phyloP scores from a whole-genome alignment of 2,113 vertebrate genomes.

The Catharus bicknelli region DNA sequence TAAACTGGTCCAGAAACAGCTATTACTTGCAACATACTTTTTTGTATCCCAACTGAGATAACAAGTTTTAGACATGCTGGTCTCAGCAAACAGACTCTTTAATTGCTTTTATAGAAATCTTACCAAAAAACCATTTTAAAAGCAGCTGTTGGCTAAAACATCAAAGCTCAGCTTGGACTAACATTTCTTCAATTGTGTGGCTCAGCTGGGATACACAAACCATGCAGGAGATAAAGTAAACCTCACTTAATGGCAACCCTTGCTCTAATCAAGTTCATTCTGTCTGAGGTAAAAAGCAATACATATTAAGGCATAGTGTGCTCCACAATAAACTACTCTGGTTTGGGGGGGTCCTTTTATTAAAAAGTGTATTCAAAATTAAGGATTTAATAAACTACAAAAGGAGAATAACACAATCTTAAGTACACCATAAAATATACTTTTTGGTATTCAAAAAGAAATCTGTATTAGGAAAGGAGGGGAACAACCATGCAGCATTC shows the following conservation, averaged over 20 bases:
- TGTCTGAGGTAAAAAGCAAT: conserved; percentile 12
- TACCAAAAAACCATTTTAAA: conserved; percentile 41
- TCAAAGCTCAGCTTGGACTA: conserved; percentile 59
- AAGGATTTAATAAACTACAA: conserved; percentile 12
- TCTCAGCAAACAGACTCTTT: conserved; percentile 39
- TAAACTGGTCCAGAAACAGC: conserved; percentile 19
- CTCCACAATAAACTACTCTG: not conserved
- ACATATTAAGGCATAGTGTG: not conserved
- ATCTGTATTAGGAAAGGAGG: not conserved
- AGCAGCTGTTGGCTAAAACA: conserved; percentile 45
- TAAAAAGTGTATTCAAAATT: conserved; percentile 16
- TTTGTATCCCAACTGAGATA: conserved; percentile 36
- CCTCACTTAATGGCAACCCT: conserved; percentile 24
- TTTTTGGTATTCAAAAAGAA: not conserved
- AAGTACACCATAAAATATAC: not conserved
- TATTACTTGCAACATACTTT: conserved; percentile 30
- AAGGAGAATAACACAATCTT: not conserved
- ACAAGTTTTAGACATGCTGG: conserved; percentile 44
- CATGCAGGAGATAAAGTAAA: conserved; percentile 40
- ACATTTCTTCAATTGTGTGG: conserved; percentile 35
- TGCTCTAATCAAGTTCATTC: conserved; percentile 43
- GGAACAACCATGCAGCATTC: not conserved
- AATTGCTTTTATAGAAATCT: conserved; percentile 46
- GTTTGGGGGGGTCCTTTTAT: not conserved
- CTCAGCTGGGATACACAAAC: conserved; percentile 35